Evolutionary conservation across 1,140 invertebrate genomes (phyloP).

Genomic region (Drosophila bocki): DNA sequence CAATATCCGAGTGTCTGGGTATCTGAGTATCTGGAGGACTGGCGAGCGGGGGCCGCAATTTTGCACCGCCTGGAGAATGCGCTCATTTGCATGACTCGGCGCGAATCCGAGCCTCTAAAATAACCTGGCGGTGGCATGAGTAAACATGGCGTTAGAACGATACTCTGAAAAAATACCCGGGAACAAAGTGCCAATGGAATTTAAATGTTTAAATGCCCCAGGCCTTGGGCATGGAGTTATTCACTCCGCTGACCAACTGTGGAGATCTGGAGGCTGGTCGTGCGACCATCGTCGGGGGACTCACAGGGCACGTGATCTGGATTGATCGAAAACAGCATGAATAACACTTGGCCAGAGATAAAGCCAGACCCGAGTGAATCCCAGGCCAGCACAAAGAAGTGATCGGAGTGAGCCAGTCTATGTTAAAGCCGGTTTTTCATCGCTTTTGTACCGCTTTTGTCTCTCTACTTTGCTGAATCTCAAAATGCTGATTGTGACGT

Average conservation of each 20-base stretch:
- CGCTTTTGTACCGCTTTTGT: constrained; percentile 10
- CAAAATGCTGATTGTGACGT: constrained; percentile 48
- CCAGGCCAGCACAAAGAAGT: constrained; percentile 39
- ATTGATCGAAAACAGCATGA: constrained; percentile 37
- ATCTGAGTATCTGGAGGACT: constrained; percentile 1
- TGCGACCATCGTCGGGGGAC: constrained; percentile 28
- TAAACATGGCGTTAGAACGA: constrained; percentile 49
- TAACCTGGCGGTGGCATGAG: constrained; percentile 47
- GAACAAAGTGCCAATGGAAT: constrained; percentile 36
- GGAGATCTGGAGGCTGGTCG: constrained; percentile 34
- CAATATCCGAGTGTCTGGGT: constrained; percentile 6
- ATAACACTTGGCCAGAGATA: constrained; percentile 31
- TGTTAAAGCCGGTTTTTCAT: constrained; percentile 40
- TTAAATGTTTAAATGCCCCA: constrained; percentile 29
- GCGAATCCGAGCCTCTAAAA: constrained; percentile 57
- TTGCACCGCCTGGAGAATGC: constrained; percentile 50
- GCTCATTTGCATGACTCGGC: constrained; percentile 74
- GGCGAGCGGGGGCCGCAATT: constrained; percentile 10
- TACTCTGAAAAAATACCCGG: constrained; percentile 31
- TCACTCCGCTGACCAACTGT: constrained; percentile 29
- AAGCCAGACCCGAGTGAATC: constrained; percentile 32
- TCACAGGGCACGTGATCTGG: constrained; percentile 46
- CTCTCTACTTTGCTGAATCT: constrained; percentile 1
- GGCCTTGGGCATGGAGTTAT: background rate
- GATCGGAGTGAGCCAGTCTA: constrained; percentile 23